Conservation (phyloP, 2,113 vertebrate genomes). For the Istiophorus platypterus region DNA sequence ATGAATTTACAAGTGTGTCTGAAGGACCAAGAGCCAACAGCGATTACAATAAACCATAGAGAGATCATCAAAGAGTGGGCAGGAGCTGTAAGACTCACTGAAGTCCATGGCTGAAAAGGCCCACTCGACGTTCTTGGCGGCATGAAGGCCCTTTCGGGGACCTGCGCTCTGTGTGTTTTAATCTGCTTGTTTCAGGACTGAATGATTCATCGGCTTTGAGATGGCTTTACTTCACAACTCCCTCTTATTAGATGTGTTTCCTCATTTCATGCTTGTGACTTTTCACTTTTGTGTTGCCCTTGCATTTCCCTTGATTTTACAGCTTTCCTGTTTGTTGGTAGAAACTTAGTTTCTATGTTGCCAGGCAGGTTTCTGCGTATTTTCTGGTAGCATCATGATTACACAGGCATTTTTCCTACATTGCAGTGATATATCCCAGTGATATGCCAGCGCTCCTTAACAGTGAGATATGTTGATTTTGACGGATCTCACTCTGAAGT, state of each 20-base stretch:
- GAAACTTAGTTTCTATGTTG: neutral
- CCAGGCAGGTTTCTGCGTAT: conserved; percentile 16
- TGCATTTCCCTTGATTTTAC: conserved; percentile 17
- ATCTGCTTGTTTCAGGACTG: conserved; percentile 66
- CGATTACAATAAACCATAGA: conserved; percentile 70
- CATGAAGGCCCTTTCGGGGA: conserved; percentile 57
- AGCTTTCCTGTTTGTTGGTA: conserved; percentile 5
- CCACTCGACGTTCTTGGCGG: conserved; percentile 69
- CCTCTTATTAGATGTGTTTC: conserved; percentile 42
- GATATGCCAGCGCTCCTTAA: conserved; percentile 34
- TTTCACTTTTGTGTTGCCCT: conserved; percentile 37
- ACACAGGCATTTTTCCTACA: conserved; percentile 44
- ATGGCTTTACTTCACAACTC: conserved; percentile 42
- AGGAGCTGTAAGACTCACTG: conserved; percentile 58
- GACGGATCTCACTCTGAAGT: conserved; percentile 56
- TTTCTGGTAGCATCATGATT: conserved; percentile 46
- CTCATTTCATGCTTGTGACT: conserved; percentile 60
- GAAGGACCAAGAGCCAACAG: conserved; percentile 58
- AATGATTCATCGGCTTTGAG: conserved; percentile 72
- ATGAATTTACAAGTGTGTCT: conserved; percentile 69
- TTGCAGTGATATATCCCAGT: conserved; percentile 39
- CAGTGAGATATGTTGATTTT: conserved; percentile 56
- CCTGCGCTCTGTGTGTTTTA: conserved; percentile 60
- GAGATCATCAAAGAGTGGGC: conserved; percentile 73
- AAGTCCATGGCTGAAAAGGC: conserved; percentile 69